Base-by-base conservation (phyloP, 1,140 invertebrate species). In the Nasonia vitripennis region DNA sequence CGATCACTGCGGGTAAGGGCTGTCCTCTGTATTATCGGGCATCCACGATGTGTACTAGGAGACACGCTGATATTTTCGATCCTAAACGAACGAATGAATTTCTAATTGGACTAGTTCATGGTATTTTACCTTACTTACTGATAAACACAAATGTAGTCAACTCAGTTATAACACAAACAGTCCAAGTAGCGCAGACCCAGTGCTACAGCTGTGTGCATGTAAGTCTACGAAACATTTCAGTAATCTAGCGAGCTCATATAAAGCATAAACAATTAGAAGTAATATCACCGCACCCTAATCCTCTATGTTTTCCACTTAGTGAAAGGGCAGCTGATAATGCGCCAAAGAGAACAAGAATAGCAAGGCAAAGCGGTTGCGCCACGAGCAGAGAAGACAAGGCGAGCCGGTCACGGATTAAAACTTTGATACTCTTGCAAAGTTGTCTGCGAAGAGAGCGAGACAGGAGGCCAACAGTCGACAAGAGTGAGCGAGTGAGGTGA, bases 401-500 rank as follows among this genome's bases (percentile, higher is more conserved):
- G 12, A 81, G n/a, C 62, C 31, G 41, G 79, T 81, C 67, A 20
- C n/a, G 84, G 84, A 86, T 86, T 86, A 81, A 81, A 86, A 86
- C 78, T 86, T 86, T 79, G 37, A 31, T 73, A 41, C 73, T 6
- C 2, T 14, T 0, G 23, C 71, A 41, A 41, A 77, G 55, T 62
- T 48, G 14, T n/a, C 20, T 20, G 70, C 31, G 71, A 62, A 67
- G 45, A 55, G 71, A 55, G 48, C 9, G n/a, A 62, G 51, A 67
- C 23, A 10, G 5, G 55, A 79, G 45, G 34, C 67, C 11, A 79
- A 12, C 12, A 79, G 62, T 0, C 27, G 1, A 37, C 27, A 67
- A 67, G 27, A 83, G 71, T 7, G 34, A 71, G 68, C 23, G 20
- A 71, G 71, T n/a, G 73, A 77, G 45, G 73, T 23, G 73, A 75